Evolutionary conservation across 1,140 invertebrate species (phyloP), one percentile per base, ranked within the genome.

Genomic region (Chrysopa pallens): DNA sequence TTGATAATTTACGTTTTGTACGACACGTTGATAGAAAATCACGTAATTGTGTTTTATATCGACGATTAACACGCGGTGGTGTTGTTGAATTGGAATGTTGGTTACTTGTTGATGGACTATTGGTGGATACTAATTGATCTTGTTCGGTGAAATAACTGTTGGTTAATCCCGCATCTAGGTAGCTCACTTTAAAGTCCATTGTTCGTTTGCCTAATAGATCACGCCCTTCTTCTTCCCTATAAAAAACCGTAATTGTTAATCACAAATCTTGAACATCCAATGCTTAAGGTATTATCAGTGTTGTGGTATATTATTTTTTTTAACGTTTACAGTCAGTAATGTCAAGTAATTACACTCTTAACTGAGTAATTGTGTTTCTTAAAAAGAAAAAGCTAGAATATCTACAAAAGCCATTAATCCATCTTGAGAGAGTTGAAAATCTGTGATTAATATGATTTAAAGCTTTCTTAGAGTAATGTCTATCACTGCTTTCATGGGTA

Each of bases 181-280:
- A 97, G 53, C 91, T 95, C 13, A 96, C 89, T 73, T 98, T 98
- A 58, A 97, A 97, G 61, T 97, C 93, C 85, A 95, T 96, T 1
- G 92, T 97, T 42, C 94, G 75, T 62, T 97, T 97, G 6, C 90
- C 89, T 7, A 95, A 72, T 29, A 97, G 64, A 67, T 98, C 93
- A 42, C 89, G 75, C 9, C 93, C 94, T 72, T 98, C 94, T 66
- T 98, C 94, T 59, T 97, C 92, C 80, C 91, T 94, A 66, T 13
- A 33, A 33, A 31, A 38, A 38, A 9, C 13, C 6, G 6, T 27
- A 36, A n/a, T n/a, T n/a, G n/a, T n/a, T n/a, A n/a, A n/a, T n/a
- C n/a, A n/a, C n/a, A n/a, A n/a, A n/a, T n/a, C n/a, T n/a, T n/a
- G n/a, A n/a, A n/a, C n/a, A n/a, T n/a, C n/a, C n/a, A n/a, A n/a